Evolutionary conservation across 2,888 invertebrate genomes (phyloP), one percentile per base, ranked within the genome.

Genomic region (Drosophila affinis): DNA sequence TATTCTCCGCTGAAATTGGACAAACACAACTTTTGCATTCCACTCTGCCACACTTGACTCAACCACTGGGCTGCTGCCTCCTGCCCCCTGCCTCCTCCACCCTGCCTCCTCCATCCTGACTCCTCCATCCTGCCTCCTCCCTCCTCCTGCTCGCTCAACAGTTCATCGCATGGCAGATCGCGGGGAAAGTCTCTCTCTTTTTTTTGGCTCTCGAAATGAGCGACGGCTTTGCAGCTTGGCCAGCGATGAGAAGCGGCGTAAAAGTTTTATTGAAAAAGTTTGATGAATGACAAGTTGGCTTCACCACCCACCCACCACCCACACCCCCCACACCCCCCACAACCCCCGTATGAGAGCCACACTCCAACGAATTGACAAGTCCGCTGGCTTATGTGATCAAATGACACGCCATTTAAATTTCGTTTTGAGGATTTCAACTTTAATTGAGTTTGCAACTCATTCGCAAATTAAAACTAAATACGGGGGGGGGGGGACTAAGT

Each of bases 241-340:
- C 78, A 57, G 62, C 51, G 60, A 58, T 57, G 71, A 68, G 67
- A 34, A 32, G 63, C 71, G 39, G 64, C 56, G 79, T 46, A 71
- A 87, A 84, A 84, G 84, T 84, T 88, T 88, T 84, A 84, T 84
- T 84, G 88, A 86, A 84, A 84, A 84, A 84, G 86, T 84, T 84
- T 82, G 74, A 88, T 86, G 83, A 86, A 86, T 86, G 86, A 78
- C 75, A 86, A 76, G 71, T 76, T 78, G 73, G 70, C 75, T 68
- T 53, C 59, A 56, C 14, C 45, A 18, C 52, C 54, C 24, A 9
- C 32, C 9, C n/a, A 21, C 21, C 21, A 18, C 24, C n/a, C 14
- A 5, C 5, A 24, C 4, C 24, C 24, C 24, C 24, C 4, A 24
- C 4, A 24, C 4, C 24, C 24, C 3, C 4, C 2, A 18, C 21